These are phyloP conservation scores for Parauchenoglanis ngamensis DNA, from an alignment of 2,797 vertebrate genomes.

Conservation along the genomic window DNA sequence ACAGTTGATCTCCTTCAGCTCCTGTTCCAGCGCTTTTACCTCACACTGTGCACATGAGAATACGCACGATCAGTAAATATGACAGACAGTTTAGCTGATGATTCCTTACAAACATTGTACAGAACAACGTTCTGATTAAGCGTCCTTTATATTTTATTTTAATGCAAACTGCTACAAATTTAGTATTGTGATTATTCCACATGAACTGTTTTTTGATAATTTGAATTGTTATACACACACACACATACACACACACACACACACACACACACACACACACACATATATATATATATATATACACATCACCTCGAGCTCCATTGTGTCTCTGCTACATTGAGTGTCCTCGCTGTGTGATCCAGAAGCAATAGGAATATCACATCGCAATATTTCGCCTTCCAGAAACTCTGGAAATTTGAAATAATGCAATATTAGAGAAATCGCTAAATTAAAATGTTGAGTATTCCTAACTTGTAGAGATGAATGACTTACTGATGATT, in stretches of 20 bases:
- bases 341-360: constrained; percentile 37
- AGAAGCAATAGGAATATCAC: constrained; percentile 47
- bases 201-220: not conserved
- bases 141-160: too few relatives aligned
- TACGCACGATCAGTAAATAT: not conserved
- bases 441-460: not conserved
- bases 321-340: constrained; percentile 56
- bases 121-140: too few relatives aligned
- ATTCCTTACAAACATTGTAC: not conserved
- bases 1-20: constrained; percentile 64
- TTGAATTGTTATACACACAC: too few relatives aligned
- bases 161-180: not conserved
- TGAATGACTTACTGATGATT: constrained; percentile 56
- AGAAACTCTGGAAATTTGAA: constrained; percentile 52
- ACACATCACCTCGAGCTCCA: constrained; percentile 58
- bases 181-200: not conserved
- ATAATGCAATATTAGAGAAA: not conserved
- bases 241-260: too few relatives aligned
- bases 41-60: constrained; percentile 44
- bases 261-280: too few relatives aligned
- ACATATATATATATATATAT: too few relatives aligned
- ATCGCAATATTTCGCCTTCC: constrained; percentile 59
- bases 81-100: not conserved
- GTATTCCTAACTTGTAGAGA: not conserved
- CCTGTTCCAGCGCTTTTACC: constrained; percentile 62